Evolutionary conservation across 2,113 vertebrate species (phyloP).

Genomic region (Misgurnus anguillicaudatus): DNA sequence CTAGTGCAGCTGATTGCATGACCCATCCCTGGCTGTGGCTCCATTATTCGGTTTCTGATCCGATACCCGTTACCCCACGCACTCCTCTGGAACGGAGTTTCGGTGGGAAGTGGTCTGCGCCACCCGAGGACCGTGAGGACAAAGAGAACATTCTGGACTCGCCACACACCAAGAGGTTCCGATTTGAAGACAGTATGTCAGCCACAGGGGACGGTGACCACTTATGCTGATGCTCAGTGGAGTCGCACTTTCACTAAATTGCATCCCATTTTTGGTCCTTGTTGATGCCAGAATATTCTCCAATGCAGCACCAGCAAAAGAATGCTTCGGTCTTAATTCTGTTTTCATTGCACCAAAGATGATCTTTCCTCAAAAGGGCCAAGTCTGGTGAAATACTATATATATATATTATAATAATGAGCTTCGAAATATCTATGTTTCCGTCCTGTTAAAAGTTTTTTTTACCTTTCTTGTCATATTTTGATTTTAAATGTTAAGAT

Average conservation of each 20-base stretch:
- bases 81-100: constrained; percentile 71
- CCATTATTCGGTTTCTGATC: constrained; percentile 61
- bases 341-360: constrained; percentile 44
- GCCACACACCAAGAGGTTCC: constrained; percentile 81
- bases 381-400: neutral
- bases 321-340: neutral
- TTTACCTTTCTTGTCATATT: neutral
- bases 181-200: constrained; percentile 79
- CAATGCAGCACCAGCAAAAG: constrained; percentile 10
- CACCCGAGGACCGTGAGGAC: constrained; percentile 79
- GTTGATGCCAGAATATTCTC: neutral
- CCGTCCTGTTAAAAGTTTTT: constrained; percentile 6
- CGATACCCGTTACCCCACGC: constrained; percentile 62
- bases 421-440: constrained; percentile 12
- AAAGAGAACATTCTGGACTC: constrained; percentile 92
- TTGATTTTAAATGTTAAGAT: constrained; percentile 24
- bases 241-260: neutral
- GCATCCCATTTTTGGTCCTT: neutral
- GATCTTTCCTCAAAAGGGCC: neutral
- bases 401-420: constrained; percentile 14
- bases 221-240: constrained; percentile 52
- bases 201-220: constrained; percentile 58
- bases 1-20: constrained; percentile 86
- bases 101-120: constrained; percentile 72
- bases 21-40: constrained; percentile 90